Percentiles rank a stretch among this genome's conserved stretches.
Evolutionary conservation across 2,797 vertebrate species (phyloP).

Genomic region (Arnoldichthys spilopterus): DNA sequence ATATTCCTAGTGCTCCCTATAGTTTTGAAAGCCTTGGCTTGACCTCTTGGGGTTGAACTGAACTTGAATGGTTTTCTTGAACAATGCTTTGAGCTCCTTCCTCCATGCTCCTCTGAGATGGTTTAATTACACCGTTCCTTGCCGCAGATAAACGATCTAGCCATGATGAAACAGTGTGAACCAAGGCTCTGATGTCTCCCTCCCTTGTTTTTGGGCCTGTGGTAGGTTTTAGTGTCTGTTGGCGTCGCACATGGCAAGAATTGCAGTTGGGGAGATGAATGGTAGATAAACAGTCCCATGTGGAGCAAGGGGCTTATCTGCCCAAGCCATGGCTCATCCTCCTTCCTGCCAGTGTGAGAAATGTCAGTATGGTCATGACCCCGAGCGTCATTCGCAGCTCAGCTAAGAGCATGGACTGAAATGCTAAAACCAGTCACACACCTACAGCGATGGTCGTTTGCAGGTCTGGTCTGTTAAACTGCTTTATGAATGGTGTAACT

Average conservation of each 20-base stretch:
- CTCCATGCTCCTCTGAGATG: slow-evolving; percentile 24
- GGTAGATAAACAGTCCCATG: slow-evolving; percentile 32
- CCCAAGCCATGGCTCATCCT: background rate
- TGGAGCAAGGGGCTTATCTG: slow-evolving; percentile 36
- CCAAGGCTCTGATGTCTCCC: slow-evolving; percentile 9
- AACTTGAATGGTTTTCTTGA: slow-evolving; percentile 34
- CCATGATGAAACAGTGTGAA: slow-evolving; percentile 19
- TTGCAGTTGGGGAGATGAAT: slow-evolving; percentile 30
- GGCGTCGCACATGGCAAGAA: slow-evolving; percentile 29
- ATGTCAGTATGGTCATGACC: slow-evolving; percentile 29
- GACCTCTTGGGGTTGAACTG: slow-evolving; percentile 27
- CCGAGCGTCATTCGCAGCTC: background rate
- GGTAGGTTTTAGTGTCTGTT: slow-evolving; percentile 30
- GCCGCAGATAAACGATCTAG: slow-evolving; percentile 28
- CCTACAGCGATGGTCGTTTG: too few relatives aligned
- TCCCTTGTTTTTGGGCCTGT: slow-evolving; percentile 11
- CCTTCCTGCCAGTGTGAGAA: slow-evolving; percentile 40
- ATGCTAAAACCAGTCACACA: background rate
- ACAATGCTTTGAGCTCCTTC: slow-evolving; percentile 29
- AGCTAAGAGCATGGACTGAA: background rate
- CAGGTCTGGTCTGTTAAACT: too few relatives aligned
- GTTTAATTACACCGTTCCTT: slow-evolving; percentile 30
- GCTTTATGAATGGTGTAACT: too few relatives aligned
- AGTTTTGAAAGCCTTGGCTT: slow-evolving; percentile 32
- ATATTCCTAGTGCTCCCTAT: slow-evolving; percentile 15